Conservation (phyloP, 2,113 vertebrate species). For the Phyllostomus discolor region DNA sequence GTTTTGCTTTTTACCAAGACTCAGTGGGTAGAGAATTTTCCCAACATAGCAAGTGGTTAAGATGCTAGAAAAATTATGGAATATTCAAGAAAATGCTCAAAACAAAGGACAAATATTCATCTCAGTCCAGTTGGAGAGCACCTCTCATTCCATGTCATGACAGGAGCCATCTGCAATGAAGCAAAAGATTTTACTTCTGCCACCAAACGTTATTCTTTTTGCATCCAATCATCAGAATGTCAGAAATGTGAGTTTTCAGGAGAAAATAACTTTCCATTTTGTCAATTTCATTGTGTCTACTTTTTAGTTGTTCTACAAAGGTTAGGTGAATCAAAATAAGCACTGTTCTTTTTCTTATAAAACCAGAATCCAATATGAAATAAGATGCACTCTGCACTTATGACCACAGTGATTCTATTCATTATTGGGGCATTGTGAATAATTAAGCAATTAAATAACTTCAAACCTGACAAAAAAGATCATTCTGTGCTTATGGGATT, state of each 20-base stretch:
- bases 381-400: neutral
- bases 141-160: neutral
- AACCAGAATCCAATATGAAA: neutral
- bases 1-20: neutral
- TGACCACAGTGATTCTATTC: neutral
- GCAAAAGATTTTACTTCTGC: neutral
- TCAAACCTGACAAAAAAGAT: neutral
- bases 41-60: neutral
- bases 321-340: neutral
- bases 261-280: conserved; percentile 25
- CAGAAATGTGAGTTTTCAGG: neutral
- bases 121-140: rapidly evolving
- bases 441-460: neutral
- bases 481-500: neutral
- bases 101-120: neutral
- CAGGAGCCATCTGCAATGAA: rapidly evolving
- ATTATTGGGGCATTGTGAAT: neutral
- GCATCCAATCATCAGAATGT: neutral
- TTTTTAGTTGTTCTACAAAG: neutral
- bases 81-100: neutral
- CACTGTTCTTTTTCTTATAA: neutral
- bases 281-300: neutral
- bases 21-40: neutral
- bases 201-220: neutral
- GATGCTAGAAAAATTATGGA: neutral